Evolutionary conservation across 53 echinoderm and acorn worm genomes (phyloP), one percentile per base, ranked within the genome.

Genomic region (Patiria pectinifera): DNA sequence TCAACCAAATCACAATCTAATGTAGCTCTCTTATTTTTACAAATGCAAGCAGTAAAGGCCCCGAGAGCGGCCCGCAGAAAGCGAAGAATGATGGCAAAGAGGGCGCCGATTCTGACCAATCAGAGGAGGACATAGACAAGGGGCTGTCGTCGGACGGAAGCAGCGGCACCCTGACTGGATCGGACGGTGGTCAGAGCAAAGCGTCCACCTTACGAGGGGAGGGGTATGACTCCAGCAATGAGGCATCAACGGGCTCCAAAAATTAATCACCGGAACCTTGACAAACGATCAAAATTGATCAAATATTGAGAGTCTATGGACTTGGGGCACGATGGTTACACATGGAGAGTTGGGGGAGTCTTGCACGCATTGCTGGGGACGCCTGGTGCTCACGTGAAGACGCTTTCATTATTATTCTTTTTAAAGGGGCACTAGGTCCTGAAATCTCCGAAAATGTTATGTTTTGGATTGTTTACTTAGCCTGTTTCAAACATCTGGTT

Each of bases 171-270:
- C 69, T 90, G 23, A 46, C 48, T 2, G 82, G 80, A 45, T 43
- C 69, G 2, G 90, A 90, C 5, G 90, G 44, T n/a, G 22, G 69
- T 46, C 45, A 80, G 11, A 90, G 90, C 24, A 80, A 90, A 47
- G 90, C 82, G 8, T 90, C 90, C 23, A 81, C 81, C 6, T 2
- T 90, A 48, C 80, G 80, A 77, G 90, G 46, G 10, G 85, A 70
- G 69, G 90, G 90, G 11, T 90, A 80, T 26, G 90, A 90, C 70
- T 90, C 90, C 80, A 90, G 90, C 62, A 80, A 66, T 19, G 90
- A 90, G 44, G 90, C 63, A 6, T 90, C 90, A 5, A 74, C 48
- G 9, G 90, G 63, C 19, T 69, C 90, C 16, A 81, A 84, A 63
- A 63, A 62, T 43, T 84, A 43, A 84, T 46, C 74, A 3, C 4